A percentile compares a stretch with the other conserved stretches of the same genome.
Conservation (phyloP, 1,140 invertebrate genomes). For the Rhagoletis pomonella region DNA sequence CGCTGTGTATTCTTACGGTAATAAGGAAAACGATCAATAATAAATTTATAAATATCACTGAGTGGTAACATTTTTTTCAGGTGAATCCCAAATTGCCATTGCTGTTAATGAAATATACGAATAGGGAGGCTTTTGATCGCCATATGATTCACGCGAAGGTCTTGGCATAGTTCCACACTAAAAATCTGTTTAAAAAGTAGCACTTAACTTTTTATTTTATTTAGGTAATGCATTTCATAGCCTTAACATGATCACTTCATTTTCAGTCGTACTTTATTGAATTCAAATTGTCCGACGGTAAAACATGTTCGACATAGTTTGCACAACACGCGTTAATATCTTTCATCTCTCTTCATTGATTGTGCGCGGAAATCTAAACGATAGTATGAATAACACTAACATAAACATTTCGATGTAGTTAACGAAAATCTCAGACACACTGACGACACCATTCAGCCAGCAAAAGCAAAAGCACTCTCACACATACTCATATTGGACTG, state of each 20-base stretch:
- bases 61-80: slow-evolving; percentile 96
- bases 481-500: background rate
- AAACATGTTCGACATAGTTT: background rate
- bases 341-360: slow-evolving; percentile 36
- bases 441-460: slow-evolving; percentile 20
- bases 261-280: background rate
- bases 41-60: slow-evolving; percentile 92
- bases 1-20: slow-evolving; percentile 92
- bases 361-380: slow-evolving; percentile 39
- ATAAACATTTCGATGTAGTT: background rate
- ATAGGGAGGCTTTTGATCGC: slow-evolving; percentile 96
- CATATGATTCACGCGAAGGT: slow-evolving; percentile 93
- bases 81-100: slow-evolving; percentile 96
- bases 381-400: slow-evolving; percentile 19
- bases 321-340: background rate
- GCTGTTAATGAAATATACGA: slow-evolving; percentile 97
- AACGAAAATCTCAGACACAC: slow-evolving; percentile 34
- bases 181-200: background rate
- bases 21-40: slow-evolving; percentile 93
- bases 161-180: slow-evolving; percentile 82
- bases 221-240: background rate
- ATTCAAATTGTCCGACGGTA: background rate
- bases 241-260: background rate
- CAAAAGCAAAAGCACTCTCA: background rate
- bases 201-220: background rate